phyloP scores from a whole-genome alignment of 2,888 invertebrate genomes.

The Junonia oenone region DNA sequence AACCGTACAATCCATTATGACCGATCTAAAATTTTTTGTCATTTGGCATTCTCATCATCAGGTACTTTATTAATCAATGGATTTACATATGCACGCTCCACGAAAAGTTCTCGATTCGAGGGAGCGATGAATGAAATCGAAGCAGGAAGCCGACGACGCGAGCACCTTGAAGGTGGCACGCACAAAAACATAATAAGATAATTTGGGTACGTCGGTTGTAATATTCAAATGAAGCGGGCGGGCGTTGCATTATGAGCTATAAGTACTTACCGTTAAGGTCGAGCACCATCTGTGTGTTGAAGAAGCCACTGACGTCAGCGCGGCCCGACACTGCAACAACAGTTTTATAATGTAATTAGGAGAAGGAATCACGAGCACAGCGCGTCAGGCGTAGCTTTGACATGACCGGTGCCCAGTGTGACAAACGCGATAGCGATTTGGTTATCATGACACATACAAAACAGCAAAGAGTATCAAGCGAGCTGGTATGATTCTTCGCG shows the following conservation, averaged over 20 bases:
- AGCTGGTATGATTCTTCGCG: background rate
- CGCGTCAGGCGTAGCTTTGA: background rate
- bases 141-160: constrained; percentile 10
- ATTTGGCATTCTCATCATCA: background rate
- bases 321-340: constrained; percentile 72
- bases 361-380: background rate
- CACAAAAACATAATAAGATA: constrained; percentile 49
- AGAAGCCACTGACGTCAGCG: constrained; percentile 71
- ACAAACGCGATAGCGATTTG: background rate
- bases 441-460: too few relatives aligned
- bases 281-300: constrained; percentile 75
- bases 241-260: constrained; percentile 28
- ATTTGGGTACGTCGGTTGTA: constrained; percentile 36
- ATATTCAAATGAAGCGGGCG: constrained; percentile 39
- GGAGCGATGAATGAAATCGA: constrained; percentile 6
- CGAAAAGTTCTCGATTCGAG: background rate
- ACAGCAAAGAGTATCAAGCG: background rate
- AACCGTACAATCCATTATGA: background rate
- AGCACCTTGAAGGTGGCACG: constrained; percentile 18
- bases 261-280: constrained; percentile 68
- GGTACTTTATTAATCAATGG: background rate
- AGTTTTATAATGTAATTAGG: constrained; percentile 38
- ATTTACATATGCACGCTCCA: background rate
- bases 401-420: background rate
- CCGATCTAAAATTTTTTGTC: background rate